Evolutionary conservation across 2,888 invertebrate genomes (phyloP).

Genomic region (Cephus runcator): DNA sequence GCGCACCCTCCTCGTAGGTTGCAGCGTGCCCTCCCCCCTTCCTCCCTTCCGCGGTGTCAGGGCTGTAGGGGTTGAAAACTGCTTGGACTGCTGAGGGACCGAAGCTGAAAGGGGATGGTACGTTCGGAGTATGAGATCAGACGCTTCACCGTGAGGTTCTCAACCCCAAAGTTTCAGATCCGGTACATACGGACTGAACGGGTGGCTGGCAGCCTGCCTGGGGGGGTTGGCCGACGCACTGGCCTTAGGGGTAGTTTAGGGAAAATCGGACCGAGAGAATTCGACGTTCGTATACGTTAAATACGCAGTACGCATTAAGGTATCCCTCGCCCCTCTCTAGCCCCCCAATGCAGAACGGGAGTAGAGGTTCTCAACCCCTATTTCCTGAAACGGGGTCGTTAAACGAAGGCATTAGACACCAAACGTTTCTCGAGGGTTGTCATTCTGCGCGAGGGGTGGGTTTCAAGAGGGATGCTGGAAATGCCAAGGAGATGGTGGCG

Average conservation of each 20-base stretch:
- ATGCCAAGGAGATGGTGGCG: not conserved
- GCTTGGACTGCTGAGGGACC: constrained; percentile 7
- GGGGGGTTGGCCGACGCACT: not conserved
- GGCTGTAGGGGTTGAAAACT: not conserved
- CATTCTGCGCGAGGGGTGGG: not conserved
- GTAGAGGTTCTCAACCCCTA: not conserved
- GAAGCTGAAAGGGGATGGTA: constrained; percentile 4
- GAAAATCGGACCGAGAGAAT: not conserved
- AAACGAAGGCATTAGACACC: not conserved
- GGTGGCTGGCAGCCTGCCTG: not conserved
- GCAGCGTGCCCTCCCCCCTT: constrained; percentile 11
- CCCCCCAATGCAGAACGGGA: not conserved
- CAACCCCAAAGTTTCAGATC: constrained; percentile 17
- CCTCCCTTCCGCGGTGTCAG: constrained; percentile 13
- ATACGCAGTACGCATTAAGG: not conserved
- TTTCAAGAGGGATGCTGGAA: not conserved
- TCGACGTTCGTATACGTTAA: not conserved
- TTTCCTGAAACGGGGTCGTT: not conserved
- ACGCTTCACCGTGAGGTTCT: constrained; percentile 38
- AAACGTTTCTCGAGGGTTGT: not conserved
- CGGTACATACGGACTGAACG: not conserved
- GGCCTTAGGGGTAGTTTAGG: not conserved
- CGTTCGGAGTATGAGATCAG: constrained; percentile 27
- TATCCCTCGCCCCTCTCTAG: not conserved
- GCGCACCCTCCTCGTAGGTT: constrained; percentile 22